A percentile compares a stretch with the other conserved stretches of the same genome.
Conservation (phyloP, 2,113 vertebrate species). For the Brachirus orientalis region DNA sequence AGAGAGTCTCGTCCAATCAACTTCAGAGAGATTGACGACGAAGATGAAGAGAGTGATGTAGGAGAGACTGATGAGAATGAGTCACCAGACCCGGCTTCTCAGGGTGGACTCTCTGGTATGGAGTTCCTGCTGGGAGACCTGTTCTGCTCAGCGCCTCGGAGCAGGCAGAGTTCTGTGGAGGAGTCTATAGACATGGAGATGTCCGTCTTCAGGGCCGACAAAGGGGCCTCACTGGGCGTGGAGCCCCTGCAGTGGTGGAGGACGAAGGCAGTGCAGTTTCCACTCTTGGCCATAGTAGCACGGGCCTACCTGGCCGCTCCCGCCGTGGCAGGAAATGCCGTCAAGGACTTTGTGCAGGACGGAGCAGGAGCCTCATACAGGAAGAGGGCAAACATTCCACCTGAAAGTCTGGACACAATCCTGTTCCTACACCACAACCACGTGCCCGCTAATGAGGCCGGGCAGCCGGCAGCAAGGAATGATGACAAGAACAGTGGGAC, state of each 20-base stretch:
- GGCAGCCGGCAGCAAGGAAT: not conserved
- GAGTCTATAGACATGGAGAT: constrained; percentile 80
- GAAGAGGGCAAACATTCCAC: constrained; percentile 72
- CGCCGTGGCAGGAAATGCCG: constrained; percentile 63
- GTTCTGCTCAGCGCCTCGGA: constrained; percentile 60
- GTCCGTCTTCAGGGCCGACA: constrained; percentile 74
- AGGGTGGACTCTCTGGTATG: constrained; percentile 68
- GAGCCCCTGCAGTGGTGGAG: constrained; percentile 84
- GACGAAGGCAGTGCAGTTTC: constrained; percentile 76
- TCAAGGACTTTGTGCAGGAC: constrained; percentile 59
- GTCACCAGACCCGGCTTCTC: constrained; percentile 23
- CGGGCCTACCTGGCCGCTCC: constrained; percentile 75
- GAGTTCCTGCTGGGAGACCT: constrained; percentile 82
- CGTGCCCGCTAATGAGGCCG: constrained; percentile 8
- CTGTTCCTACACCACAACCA: constrained; percentile 81
- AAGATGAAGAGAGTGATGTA: constrained; percentile 40
- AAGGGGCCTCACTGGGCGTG: constrained; percentile 71
- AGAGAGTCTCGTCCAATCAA: constrained; percentile 58
- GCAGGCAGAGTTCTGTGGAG: constrained; percentile 64
- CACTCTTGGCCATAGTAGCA: constrained; percentile 71
- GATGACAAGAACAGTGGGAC: constrained; percentile 19
- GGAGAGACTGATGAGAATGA: constrained; percentile 32
- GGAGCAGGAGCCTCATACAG: constrained; percentile 32
- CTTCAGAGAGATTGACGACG: constrained; percentile 38
- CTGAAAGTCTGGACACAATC: constrained; percentile 72